phyloP scores from a whole-genome alignment of 2,113 vertebrate genomes.

The Indicator indicator region DNA sequence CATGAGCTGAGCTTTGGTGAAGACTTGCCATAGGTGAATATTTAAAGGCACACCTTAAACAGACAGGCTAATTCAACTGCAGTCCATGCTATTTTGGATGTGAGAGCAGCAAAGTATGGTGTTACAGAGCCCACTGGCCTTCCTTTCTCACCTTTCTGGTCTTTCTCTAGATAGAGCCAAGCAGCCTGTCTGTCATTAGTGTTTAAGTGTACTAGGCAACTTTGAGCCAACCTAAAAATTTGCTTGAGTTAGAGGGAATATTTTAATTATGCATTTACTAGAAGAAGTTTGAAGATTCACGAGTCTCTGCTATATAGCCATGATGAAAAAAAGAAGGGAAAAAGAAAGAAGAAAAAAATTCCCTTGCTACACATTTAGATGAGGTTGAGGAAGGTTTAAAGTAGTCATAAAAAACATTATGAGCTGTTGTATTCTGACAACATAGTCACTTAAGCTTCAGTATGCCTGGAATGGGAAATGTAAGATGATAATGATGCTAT shows the following conservation, averaged over 20 bases:
- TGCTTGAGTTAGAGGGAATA: not conserved
- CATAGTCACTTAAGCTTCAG: not conserved
- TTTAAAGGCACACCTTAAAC: not conserved
- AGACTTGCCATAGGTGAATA: not conserved
- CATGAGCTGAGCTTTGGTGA: not conserved
- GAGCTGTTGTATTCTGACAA: not conserved
- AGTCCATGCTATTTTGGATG: not conserved
- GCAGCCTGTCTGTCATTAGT: not conserved
- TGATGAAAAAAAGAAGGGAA: not conserved
- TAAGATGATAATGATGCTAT: not conserved
- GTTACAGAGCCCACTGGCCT: not conserved
- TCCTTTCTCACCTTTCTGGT: not conserved
- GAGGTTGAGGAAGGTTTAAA: not conserved
- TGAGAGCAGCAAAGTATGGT: not conserved
- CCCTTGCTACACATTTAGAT: not conserved
- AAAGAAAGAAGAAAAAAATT: not conserved
- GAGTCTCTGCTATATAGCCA: not conserved
- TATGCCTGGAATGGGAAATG: not conserved
- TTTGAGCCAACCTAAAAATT: not conserved
- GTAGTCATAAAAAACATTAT: not conserved
- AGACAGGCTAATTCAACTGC: not conserved
- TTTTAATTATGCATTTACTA: conserved; percentile 5
- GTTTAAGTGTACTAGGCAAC: not conserved
- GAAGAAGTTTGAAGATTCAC: not conserved
- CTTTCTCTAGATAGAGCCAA: not conserved